Conservation (phyloP, 2,797 vertebrate species). For the Ctenopoma kingsleyae region DNA sequence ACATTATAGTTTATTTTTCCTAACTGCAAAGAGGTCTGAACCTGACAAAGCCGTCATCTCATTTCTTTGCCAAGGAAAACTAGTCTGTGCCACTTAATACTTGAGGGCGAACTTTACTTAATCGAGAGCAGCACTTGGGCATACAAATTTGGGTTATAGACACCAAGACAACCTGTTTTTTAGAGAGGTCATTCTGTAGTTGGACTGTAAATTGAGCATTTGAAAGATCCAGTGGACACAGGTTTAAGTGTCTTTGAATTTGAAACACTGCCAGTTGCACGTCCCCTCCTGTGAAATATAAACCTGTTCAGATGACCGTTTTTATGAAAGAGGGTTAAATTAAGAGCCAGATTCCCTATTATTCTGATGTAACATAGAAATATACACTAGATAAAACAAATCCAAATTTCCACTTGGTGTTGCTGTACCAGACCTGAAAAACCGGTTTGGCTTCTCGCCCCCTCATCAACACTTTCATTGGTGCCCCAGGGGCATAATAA, state of each 20-base stretch:
- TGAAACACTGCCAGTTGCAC: conserved; percentile 12
- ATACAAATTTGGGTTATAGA: not conserved
- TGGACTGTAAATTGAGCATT: conserved; percentile 4
- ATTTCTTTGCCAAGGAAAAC: conserved; percentile 61
- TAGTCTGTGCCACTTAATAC: conserved; percentile 51
- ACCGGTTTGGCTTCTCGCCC: conserved; percentile 1
- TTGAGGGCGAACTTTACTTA: conserved; percentile 14
- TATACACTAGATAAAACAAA: conserved; percentile 8
- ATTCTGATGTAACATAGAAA: conserved; percentile 1
- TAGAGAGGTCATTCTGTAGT: not conserved
- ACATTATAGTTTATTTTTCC: conserved; percentile 60
- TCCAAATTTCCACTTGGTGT: conserved; percentile 7
- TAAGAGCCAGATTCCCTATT: conserved; percentile 1
- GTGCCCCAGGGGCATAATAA: conserved; percentile 44
- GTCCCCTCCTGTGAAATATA: conserved; percentile 2
- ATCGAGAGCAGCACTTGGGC: conserved; percentile 17
- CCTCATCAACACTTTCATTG: conserved; percentile 37
- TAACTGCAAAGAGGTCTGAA: conserved; percentile 20
- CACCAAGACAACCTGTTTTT: not conserved
- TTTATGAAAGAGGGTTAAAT: conserved; percentile 11
- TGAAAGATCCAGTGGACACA: conserved; percentile 3
- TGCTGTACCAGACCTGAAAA: conserved; percentile 28
- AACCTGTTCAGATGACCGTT: not conserved
- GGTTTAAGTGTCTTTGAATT: conserved; percentile 15
- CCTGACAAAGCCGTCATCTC: conserved; percentile 30